These are phyloP conservation scores for Drosophila paulistorum DNA, from an alignment of 1,140 invertebrate species.

Conservation along the genomic window DNA sequence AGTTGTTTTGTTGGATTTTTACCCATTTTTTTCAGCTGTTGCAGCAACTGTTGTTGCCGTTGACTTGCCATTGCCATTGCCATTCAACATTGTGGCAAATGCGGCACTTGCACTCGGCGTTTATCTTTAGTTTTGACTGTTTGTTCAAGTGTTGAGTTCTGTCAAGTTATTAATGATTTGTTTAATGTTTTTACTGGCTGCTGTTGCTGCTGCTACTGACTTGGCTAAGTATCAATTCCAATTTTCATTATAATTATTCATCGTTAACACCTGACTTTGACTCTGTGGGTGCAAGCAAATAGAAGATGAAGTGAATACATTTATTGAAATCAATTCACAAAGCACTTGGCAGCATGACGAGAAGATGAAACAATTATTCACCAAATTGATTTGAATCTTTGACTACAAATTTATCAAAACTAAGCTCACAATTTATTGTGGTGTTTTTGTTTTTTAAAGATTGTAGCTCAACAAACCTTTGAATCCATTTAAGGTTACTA, in stretches of 20 bases:
- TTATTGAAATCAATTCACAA: neutral
- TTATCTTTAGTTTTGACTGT: slow-evolving; percentile 17
- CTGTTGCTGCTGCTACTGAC: slow-evolving; percentile 24
- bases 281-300: neutral
- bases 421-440: too few species aligned
- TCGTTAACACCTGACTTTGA: neutral
- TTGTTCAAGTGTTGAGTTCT: slow-evolving; percentile 26
- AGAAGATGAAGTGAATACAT: neutral
- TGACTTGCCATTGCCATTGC: slow-evolving; percentile 41
- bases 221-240: neutral
- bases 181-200: slow-evolving; percentile 37
- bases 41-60: slow-evolving; percentile 20
- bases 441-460: too few species aligned
- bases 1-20: slow-evolving; percentile 29
- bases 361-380: neutral
- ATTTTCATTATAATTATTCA: slow-evolving; percentile 5
- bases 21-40: slow-evolving; percentile 72
- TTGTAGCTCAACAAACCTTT: too few species aligned
- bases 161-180: slow-evolving; percentile 38
- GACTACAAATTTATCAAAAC: too few species aligned
- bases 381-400: neutral
- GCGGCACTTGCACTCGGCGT: neutral
- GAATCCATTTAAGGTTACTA: too few species aligned
- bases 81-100: slow-evolving; percentile 63
- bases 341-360: neutral